A percentile compares a stretch with the other conserved stretches of the same genome.
Evolutionary conservation across 2,113 vertebrate species (phyloP).

Genomic region (Mungos mungo): DNA sequence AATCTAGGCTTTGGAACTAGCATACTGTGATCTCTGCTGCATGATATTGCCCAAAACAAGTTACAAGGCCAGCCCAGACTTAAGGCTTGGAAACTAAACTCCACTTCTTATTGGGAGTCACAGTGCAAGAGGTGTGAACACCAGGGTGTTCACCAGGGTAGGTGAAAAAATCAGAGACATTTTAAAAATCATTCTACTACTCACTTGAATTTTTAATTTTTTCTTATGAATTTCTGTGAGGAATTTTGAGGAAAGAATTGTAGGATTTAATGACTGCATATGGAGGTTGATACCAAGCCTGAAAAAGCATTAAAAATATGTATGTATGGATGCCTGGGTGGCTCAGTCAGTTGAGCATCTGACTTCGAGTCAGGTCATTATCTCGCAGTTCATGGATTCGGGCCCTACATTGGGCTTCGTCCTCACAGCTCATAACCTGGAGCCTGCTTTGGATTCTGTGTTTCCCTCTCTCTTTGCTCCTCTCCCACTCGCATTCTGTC

Average conservation of each 20-base stretch:
- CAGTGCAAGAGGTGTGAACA: neutral
- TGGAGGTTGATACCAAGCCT: neutral
- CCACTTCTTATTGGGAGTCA: neutral
- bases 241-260: neutral
- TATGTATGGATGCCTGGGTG: neutral
- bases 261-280: neutral
- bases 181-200: neutral
- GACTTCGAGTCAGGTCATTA: too few species aligned
- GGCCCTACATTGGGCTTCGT: too few species aligned
- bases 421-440: too few species aligned
- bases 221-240: slow-evolving; percentile 1
- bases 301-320: neutral
- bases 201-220: neutral
- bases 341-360: too few species aligned
- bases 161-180: neutral
- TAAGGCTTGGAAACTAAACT: neutral
- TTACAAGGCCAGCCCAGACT: neutral
- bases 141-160: too few species aligned
- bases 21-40: neutral
- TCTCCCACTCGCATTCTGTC: too few species aligned
- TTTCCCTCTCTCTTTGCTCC: too few species aligned
- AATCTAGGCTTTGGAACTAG: neutral
- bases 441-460: too few species aligned
- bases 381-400: too few species aligned
- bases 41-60: neutral